Conservation (phyloP, 2,113 vertebrate genomes). For the Rhegmatorhina hoffmannsi region DNA sequence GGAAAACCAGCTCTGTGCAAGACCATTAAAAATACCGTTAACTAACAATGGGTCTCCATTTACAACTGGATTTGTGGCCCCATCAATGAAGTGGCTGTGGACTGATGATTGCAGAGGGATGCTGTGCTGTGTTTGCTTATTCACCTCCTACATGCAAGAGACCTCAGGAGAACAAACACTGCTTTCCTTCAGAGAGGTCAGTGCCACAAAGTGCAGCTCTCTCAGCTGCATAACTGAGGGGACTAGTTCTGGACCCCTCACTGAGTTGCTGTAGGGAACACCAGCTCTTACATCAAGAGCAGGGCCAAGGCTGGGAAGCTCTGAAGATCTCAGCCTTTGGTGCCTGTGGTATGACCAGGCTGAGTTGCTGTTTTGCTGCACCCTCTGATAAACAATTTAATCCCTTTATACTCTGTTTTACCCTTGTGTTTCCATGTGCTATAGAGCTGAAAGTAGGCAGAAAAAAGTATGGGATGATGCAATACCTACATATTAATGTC, state of each 20-base stretch:
- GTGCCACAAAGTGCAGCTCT: not conserved
- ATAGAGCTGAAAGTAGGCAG: not conserved
- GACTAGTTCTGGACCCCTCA: not conserved
- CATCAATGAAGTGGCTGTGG: not conserved
- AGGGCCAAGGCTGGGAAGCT: not conserved
- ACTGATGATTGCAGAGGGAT: not conserved
- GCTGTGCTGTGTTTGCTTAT: not conserved
- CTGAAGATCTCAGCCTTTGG: not conserved
- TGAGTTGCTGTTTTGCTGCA: not conserved
- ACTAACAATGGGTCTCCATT: not conserved
- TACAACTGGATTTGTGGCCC: not conserved
- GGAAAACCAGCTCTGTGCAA: not conserved
- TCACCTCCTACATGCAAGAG: not conserved
- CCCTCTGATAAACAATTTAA: not conserved
- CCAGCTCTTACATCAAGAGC: rapidly evolving
- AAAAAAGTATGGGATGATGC: not conserved
- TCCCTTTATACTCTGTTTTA: not conserved
- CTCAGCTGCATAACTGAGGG: not conserved
- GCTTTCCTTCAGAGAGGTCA: not conserved
- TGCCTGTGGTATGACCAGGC: not conserved
- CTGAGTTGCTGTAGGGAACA: not conserved
- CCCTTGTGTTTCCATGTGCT: not conserved
- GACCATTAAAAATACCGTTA: not conserved
- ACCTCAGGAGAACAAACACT: not conserved
- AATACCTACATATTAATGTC: not conserved